phyloP scores from a whole-genome alignment of 2,113 vertebrate species.

The Muscicapa adusta region DNA sequence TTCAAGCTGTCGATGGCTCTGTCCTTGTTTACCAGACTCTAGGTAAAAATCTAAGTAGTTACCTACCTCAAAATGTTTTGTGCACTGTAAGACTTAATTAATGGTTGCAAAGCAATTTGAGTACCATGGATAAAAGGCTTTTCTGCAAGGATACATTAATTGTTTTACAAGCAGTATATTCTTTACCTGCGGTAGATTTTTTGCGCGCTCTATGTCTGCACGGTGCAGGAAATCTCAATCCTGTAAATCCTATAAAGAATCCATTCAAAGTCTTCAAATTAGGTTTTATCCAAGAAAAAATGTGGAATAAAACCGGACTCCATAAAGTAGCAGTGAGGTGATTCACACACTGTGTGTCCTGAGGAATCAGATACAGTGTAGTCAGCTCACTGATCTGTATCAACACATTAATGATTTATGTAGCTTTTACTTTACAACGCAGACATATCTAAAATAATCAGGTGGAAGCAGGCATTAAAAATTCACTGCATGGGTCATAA shows the following conservation, averaged over 20 bases:
- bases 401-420: slow-evolving; percentile 80
- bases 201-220: background rate
- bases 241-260: background rate
- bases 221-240: background rate
- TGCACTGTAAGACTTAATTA: background rate
- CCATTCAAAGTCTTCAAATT: background rate
- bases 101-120: background rate
- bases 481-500: slow-evolving; percentile 80
- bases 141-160: background rate
- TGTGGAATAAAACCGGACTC: slow-evolving; percentile 8
- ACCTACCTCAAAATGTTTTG: background rate
- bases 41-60: background rate
- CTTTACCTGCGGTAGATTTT: background rate
- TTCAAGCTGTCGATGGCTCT: background rate
- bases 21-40: background rate
- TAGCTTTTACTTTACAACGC: slow-evolving; percentile 78
- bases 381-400: slow-evolving; percentile 77
- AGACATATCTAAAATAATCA: slow-evolving; percentile 82
- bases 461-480: slow-evolving; percentile 76
- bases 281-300: slow-evolving; percentile 16
- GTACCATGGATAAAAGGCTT: background rate
- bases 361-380: slow-evolving; percentile 67
- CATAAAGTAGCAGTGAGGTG: slow-evolving; percentile 46
- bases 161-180: background rate
- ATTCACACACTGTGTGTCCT: slow-evolving; percentile 58